Evolutionary conservation across 2,888 invertebrate genomes (phyloP), one percentile per base, ranked within the genome.

Genomic region (Venustoraphidia nigricollis): DNA sequence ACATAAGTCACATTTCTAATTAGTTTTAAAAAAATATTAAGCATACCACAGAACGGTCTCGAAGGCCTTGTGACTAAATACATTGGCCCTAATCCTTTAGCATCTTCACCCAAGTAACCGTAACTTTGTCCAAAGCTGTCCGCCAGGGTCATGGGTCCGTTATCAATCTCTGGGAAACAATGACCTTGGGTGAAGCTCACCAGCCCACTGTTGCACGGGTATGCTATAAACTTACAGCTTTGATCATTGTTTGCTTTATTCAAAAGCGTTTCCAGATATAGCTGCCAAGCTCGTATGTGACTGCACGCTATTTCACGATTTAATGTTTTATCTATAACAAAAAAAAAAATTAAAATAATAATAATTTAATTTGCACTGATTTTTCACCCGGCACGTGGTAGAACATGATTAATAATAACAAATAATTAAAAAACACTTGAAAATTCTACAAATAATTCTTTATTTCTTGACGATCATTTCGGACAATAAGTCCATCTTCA

Each of bases 241-340:
- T 47, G 53, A 41, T 52, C 56, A 38, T 49, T 52, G 51, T 52
- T 46, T 9, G 55, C 53, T 60, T 66, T 66, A 51, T 62, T 64
- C 34, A 60, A 55, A 27, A 77, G 52, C 46, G 70, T 71, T 55
- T 76, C 76, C 37, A 70, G 57, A 57, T 73, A 77, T 1, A 75
- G 59, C 43, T 66, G 62, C 65, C 72, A 73, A 2, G 76, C 73
- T 54, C 76, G 62, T 10, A 73, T 58, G 58, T 77, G 77, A 53
- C 76, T 77, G 57, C 77, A 77, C 4, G 74, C 75, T 37, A 72
- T 66, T 38, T 70, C 67, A 42, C 65, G 64, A 49, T 70, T 69
- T 46, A 72, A 56, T 37, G 60, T 55, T 42, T 68, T 67, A 46
- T 72, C 73, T 73, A 55, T 27, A 27, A 27, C 27, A 27, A 27